Evolutionary conservation across 2,888 invertebrate species (phyloP), one percentile per base, ranked within the genome.

Genomic region (Salticus scenicus): DNA sequence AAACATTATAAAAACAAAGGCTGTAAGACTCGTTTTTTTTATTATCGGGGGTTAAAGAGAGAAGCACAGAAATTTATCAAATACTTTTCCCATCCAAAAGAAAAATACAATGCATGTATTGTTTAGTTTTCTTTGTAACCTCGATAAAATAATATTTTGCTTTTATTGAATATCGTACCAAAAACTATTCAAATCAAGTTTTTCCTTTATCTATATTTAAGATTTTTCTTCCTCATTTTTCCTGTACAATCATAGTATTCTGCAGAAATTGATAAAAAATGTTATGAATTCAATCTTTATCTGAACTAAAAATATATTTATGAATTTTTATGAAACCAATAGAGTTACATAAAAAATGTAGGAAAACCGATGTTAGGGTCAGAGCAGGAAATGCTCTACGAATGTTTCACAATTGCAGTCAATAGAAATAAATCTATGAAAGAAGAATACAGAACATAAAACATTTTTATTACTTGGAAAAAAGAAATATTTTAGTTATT

Each of bases 131-230:
- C 17, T n/a, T 24, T 57, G 1, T 57, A 7, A 57, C 57, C 20
- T 57, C 24, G 24, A n/a, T 57, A 24, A 24, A 57, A 57, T 57
- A 57, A 57, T 24, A 57, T 57, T 57, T 57, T 57, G 47, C 24
- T 24, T 24, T 5, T 7, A 20, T 4, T 57, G 20, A 5, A 57
- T 24, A 24, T 12, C 17, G 47, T 47, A 12, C 47, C 47, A 57
- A 57, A 57, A 57, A 57, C 24, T 20, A 57, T 57, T 57, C 24
- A 20, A 24, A 57, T 57, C 24, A 20, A 57, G 20, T 57, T 57
- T 24, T 57, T 57, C 2, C 57, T 12, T 24, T 24, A 57, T 57
- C 57, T 20, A 57, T 57, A 57, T 57, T 57, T 24, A 37, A 37
- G 10, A 17, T 17, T 47, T 47, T 47, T 47, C 7, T 47, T 5